Evolutionary conservation across 2,797 vertebrate species (phyloP).

Genomic region (Hapalemur alaotrensis): DNA sequence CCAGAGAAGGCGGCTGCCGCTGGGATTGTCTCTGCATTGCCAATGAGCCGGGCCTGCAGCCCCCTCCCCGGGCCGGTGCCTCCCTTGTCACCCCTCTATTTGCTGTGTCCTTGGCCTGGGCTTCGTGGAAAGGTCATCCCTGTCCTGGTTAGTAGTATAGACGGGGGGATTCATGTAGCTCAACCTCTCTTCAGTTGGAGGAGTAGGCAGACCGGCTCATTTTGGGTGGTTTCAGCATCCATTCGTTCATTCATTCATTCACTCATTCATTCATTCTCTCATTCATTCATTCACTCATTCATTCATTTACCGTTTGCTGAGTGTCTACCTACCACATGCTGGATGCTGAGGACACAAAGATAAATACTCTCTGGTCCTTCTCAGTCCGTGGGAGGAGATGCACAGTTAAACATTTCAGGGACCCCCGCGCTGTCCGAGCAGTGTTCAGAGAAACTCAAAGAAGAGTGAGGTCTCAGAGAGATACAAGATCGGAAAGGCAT

Average conservation of each 20-base stretch:
- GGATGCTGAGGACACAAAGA: neutral
- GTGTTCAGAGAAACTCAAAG: neutral
- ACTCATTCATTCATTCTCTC: neutral
- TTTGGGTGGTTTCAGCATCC: neutral
- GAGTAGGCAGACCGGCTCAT: neutral
- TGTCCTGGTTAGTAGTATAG: neutral
- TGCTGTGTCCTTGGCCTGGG: conserved; percentile 42
- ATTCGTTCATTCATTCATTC: neutral
- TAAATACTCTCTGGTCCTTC: neutral
- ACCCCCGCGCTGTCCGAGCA: neutral
- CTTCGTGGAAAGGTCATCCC: neutral
- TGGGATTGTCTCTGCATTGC: conserved; percentile 91
- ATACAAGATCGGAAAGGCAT: no score
- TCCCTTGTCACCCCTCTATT: neutral
- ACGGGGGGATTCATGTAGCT: neutral
- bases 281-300: neutral
- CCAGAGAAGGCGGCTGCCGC: conserved; percentile 81
- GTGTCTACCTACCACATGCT: accelerated
- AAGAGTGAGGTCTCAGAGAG: neutral
- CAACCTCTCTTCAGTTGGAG: neutral
- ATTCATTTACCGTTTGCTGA: neutral
- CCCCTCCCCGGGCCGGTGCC: neutral
- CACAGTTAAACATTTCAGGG: neutral
- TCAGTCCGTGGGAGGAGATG: neutral
- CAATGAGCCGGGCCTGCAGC: conserved; percentile 87